Evolutionary conservation across 2,888 invertebrate genomes (phyloP).

Genomic region (Oscheius sp.): DNA sequence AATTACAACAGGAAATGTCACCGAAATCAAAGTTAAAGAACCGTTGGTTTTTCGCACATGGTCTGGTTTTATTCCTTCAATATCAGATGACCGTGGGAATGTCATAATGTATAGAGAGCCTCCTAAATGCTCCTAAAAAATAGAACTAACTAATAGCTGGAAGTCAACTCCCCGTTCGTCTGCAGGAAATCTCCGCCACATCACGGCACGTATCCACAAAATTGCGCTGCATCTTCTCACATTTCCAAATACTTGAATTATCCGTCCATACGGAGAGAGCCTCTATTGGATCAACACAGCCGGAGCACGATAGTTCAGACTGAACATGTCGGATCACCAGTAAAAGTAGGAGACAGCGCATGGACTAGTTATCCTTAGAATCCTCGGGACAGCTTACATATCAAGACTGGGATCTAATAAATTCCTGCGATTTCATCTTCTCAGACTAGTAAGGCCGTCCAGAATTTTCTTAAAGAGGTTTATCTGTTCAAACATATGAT

Average conservation of each 20-base stretch:
- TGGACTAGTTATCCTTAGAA: too few relatives aligned
- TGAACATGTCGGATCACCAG: background rate
- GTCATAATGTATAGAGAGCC: constrained; percentile 25
- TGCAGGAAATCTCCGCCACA: constrained; percentile 8
- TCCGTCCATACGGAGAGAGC: constrained; percentile 20
- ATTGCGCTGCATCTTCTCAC: constrained; percentile 1
- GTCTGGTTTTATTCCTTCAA: constrained; percentile 19
- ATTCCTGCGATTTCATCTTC: too few relatives aligned
- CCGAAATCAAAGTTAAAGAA: background rate
- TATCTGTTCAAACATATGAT: too few relatives aligned
- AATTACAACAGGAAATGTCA: background rate
- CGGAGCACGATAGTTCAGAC: constrained; percentile 22
- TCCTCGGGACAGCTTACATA: too few relatives aligned
- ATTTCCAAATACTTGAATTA: constrained; percentile 19
- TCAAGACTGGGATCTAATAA: too few relatives aligned
- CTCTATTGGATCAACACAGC: constrained; percentile 20
- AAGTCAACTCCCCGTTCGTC: background rate
- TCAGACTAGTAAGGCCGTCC: too few relatives aligned
- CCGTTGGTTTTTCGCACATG: constrained; percentile 24
- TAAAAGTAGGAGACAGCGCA: too few relatives aligned
- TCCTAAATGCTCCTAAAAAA: constrained; percentile 17
- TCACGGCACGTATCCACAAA: constrained; percentile 10
- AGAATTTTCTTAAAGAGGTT: too few relatives aligned
- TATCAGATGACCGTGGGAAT: constrained; percentile 15
- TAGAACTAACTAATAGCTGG: background rate